These are phyloP conservation scores for Elephantulus edwardii DNA, from an alignment of 2,113 vertebrate genomes.

Conservation along the genomic window DNA sequence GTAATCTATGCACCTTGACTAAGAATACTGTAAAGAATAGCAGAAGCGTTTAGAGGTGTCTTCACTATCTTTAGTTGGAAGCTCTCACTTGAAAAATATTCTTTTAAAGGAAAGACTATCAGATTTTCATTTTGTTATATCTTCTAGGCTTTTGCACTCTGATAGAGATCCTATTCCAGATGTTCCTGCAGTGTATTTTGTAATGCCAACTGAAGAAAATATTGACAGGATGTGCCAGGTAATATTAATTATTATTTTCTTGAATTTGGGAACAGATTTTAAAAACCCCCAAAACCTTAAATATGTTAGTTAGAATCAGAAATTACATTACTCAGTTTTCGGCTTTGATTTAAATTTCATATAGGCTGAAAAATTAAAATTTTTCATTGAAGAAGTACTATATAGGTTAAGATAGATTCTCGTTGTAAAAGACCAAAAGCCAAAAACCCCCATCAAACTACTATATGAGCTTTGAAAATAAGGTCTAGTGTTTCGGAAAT, in stretches of 20 bases:
- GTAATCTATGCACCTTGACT: not conserved
- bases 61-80: not conserved
- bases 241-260: conserved; percentile 52
- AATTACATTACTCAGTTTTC: conserved; percentile 6
- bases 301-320: not conserved
- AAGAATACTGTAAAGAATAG: not conserved
- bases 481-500: conserved; percentile 15
- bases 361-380: not conserved
- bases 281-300: not conserved
- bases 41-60: not conserved
- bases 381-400: not conserved
- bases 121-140: conserved; percentile 42
- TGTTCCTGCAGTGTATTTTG: conserved; percentile 97
- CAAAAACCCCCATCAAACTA: conserved; percentile 9
- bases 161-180: conserved; percentile 98
- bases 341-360: conserved; percentile 45
- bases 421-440: conserved; percentile 2
- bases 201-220: conserved; percentile 99
- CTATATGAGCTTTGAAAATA: conserved; percentile 1
- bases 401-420: not conserved
- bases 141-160: conserved; percentile 92
- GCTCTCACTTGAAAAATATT: conserved; percentile 18
- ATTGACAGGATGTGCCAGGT: conserved; percentile 98
- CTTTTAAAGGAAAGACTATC: conserved; percentile 9
- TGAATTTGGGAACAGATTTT: not conserved